phyloP scores from a whole-genome alignment of 2,888 invertebrate genomes.

The Venusia cambrica region DNA sequence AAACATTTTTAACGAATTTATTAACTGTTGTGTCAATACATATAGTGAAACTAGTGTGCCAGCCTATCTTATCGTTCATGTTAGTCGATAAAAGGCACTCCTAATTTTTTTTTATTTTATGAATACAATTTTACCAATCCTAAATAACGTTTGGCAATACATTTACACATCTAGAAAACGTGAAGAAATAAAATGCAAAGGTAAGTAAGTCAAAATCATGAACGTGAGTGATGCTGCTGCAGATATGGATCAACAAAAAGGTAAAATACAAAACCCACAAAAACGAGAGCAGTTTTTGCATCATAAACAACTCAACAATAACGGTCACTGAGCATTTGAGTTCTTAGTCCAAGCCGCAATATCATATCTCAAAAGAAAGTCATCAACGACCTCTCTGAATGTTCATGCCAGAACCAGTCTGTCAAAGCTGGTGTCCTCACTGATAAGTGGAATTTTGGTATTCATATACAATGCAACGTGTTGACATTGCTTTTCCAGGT shows the following conservation, averaged over 20 bases:
- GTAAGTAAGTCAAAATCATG: too few relatives aligned
- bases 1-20: slow-evolving; percentile 9
- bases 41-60: slow-evolving; percentile 21
- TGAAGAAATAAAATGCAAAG: too few relatives aligned
- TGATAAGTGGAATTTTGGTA: slow-evolving; percentile 40
- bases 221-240: too few relatives aligned
- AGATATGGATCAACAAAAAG: too few relatives aligned
- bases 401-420: slow-evolving; percentile 34
- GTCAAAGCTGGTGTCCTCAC: slow-evolving; percentile 47
- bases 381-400: slow-evolving; percentile 39
- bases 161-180: too few relatives aligned
- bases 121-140: too few relatives aligned
- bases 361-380: slow-evolving; percentile 26
- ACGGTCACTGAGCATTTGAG: too few relatives aligned
- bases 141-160: too few relatives aligned
- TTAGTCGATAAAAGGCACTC: slow-evolving; percentile 26
- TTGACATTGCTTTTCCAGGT: slow-evolving; percentile 63
- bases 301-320: neutral
- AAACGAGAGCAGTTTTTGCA: slow-evolving; percentile 1
- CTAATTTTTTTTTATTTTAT: slow-evolving; percentile 21
- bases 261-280: too few relatives aligned
- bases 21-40: slow-evolving; percentile 12
- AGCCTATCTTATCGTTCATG: slow-evolving; percentile 26
- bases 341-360: too few relatives aligned
- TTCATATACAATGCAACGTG: slow-evolving; percentile 40